A percentile compares a stretch with the other conserved stretches of the same genome.
Evolutionary conservation across 2,113 vertebrate genomes (phyloP).

Genomic region (Sorex araneus): DNA sequence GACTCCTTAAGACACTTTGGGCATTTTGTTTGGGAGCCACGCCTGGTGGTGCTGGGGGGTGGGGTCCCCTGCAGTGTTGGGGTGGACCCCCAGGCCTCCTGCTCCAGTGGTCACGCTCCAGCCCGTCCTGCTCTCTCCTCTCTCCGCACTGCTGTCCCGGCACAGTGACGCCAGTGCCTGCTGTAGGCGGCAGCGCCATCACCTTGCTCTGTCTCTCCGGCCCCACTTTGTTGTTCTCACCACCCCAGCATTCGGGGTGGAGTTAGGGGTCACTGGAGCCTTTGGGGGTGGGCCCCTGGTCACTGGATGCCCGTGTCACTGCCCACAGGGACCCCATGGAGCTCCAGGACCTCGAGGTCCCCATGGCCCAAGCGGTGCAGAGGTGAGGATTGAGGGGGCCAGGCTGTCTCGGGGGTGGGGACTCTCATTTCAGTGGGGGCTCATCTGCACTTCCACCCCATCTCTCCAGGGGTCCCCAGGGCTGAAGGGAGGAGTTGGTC

Average conservation of each 20-base stretch:
- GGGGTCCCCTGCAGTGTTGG: too few relatives aligned
- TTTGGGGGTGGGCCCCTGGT: background rate
- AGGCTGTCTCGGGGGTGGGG: background rate
- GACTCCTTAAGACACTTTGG: background rate
- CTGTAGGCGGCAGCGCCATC: too few relatives aligned
- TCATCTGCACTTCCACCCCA: background rate
- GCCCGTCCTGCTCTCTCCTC: too few relatives aligned
- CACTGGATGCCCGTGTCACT: background rate
- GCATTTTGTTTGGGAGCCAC: background rate
- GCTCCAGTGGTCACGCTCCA: too few relatives aligned
- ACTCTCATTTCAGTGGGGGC: background rate
- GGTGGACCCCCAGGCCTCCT: too few relatives aligned
- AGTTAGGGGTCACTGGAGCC: background rate
- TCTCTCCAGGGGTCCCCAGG: conserved; percentile 90
- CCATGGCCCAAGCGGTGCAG: conserved; percentile 91
- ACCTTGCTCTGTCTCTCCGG: too few relatives aligned
- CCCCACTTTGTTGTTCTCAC: too few relatives aligned
- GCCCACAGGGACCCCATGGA: conserved; percentile 93
- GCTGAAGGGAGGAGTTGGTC: conserved; percentile 92
- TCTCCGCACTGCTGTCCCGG: too few relatives aligned
- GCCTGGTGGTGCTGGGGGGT: background rate
- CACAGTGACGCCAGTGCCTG: too few relatives aligned
- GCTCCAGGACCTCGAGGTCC: conserved; percentile 93
- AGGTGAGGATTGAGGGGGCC: conserved; percentile 87
- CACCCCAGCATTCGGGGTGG: background rate